phyloP scores from a whole-genome alignment of 1,140 invertebrate species.

The Cydia amplana region DNA sequence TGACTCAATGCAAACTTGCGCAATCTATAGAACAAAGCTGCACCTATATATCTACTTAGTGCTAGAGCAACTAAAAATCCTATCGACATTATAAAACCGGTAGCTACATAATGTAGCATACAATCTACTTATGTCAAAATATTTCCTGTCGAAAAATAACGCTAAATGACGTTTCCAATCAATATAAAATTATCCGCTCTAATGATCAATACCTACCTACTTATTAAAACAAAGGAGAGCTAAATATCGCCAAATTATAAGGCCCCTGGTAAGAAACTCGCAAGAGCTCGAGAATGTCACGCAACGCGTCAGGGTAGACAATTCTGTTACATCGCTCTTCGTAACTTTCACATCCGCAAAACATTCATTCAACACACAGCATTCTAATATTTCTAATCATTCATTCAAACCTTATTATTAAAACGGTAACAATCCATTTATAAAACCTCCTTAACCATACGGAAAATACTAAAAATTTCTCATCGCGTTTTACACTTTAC shows the following conservation, averaged over 20 bases:
- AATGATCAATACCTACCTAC: no score
- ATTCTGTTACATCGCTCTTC: neutral
- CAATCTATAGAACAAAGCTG: neutral
- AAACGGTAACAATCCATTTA: neutral
- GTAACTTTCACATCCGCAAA: conserved; percentile 1
- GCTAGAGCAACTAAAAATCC: neutral
- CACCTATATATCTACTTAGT: neutral
- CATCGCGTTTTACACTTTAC: neutral
- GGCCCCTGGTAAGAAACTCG: neutral
- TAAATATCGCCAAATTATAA: neutral
- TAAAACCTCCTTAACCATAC: neutral
- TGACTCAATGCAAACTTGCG: conserved; percentile 9
- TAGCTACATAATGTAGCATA: neutral
- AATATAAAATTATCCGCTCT: no score
- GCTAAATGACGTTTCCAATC: no score
- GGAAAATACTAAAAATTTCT: no score
- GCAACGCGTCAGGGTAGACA: neutral
- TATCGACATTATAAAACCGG: neutral
- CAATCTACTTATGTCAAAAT: neutral
- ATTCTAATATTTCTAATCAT: neutral
- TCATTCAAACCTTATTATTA: neutral
- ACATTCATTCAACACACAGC: neutral
- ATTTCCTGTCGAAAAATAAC: no score
- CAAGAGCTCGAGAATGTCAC: neutral
- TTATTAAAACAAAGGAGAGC: no score